A percentile compares a stretch with the other conserved stretches of the same genome.
Conservation (phyloP, 37 sponge, comb jelly and placozoan species). For the Theonella swinhoei region DNA sequence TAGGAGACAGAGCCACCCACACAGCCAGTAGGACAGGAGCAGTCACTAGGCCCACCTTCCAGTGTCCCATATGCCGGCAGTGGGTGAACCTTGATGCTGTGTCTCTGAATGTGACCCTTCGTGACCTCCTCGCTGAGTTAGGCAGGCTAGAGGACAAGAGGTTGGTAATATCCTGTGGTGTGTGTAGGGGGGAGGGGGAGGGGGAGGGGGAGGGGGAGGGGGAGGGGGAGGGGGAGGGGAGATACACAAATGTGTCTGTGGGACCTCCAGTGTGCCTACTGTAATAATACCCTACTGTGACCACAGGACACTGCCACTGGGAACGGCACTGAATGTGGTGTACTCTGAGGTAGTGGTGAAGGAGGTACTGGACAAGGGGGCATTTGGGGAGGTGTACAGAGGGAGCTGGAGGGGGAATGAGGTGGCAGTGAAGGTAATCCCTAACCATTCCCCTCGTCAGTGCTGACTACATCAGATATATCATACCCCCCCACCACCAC, state of each 20-base stretch:
- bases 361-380: constrained; percentile 72
- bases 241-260: neutral
- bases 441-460: neutral
- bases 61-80: constrained; percentile 79
- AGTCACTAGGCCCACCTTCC: constrained; percentile 20
- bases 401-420: constrained; percentile 70
- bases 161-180: neutral
- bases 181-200: too few relatives aligned
- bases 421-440: constrained; percentile 76
- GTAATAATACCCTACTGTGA: too few relatives aligned
- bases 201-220: neutral
- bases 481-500: neutral
- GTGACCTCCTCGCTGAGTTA: constrained; percentile 36
- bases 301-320: neutral
- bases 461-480: neutral
- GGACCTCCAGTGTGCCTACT: too few relatives aligned
- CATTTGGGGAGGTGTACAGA: constrained; percentile 83
- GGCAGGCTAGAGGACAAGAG: neutral
- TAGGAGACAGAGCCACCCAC: neutral
- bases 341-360: constrained; percentile 36
- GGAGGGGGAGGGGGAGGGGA: neutral
- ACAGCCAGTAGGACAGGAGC: neutral
- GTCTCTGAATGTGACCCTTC: constrained; percentile 64
- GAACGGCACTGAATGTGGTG: constrained; percentile 24
- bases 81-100: constrained; percentile 37